Evolutionary conservation across 2,113 vertebrate species (phyloP), one percentile per base, ranked within the genome.

Genomic region (Clarias batrachus): DNA sequence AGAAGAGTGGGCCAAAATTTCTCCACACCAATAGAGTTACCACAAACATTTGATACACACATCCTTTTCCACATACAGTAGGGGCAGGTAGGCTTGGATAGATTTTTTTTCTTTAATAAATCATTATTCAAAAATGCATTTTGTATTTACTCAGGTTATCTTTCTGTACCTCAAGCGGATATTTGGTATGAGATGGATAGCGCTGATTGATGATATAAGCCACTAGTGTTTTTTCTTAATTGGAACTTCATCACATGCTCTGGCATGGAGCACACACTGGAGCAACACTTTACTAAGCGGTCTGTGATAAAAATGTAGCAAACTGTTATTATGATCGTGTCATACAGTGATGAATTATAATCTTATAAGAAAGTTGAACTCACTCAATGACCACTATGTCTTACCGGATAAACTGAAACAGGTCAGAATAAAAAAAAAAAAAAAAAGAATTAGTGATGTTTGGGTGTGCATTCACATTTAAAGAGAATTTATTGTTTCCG

Each of bases 361-460:
- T 37, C 16, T 33, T 70, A 70, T 33, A 70, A 70, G 16, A 70
- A 33, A 33, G 68, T 33, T 70, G 68, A 70, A 70, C 33, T 68
- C 66, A 68, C 6, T 17, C 27, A 37, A 2, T 33, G 68, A 70
- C 30, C 8, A 12, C 3, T 66, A 66, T 70, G 30, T 70, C 30
- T 8, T 71, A 73, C 37, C 19, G 41, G 37, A 73, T 23, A 4
- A 41, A 41, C 12, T 41, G 70, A 73, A 73, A 5, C 37, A 12
- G 23, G 23, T 73, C 3, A 41, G 9, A 73, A 73, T 73, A 82
- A 62, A 6, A 41, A 41, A 8, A 48, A 48, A 7, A 87, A 88
- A 27, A 59, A 89, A 91, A 91, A 87, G 90, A 91, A 91, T 93
- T 93, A 92, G 81, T 48, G 86, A 88, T 90, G 90, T 90, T 91